Base-by-base conservation (phyloP, 2,888 invertebrate genomes). In the Deilephila porcellus region DNA sequence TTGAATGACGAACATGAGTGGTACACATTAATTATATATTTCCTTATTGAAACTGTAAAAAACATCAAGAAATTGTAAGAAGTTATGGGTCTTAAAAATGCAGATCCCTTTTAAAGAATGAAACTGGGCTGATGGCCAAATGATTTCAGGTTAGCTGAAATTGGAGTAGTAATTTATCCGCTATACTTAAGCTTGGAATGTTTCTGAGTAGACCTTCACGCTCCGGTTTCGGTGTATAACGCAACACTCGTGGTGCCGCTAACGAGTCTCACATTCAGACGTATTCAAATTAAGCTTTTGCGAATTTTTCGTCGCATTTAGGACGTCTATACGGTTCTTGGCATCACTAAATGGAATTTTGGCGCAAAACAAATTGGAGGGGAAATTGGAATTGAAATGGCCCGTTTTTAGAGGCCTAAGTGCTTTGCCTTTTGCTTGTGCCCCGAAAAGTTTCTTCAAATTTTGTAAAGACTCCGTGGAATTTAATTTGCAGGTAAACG, bases 201-300 rank as follows among this genome's bases (percentile, higher is more conserved):
- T 63, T 73, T 63, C 60, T 19, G 25, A 52, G 53, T 74, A 70
- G 60, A 25, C 60, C 63, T 29, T 37, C 67, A 71, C 64, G 56
- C 74, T 34, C 71, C 70, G 76, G 77, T 79, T 80, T 78, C 76
- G 76, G 77, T 80, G 72, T 73, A 75, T 74, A 60, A 64, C 71
- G 63, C 52, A 67, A 70, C 70, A 72, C 53, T 70, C 34, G 60
- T 60, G 60, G 37, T 70, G 32, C 77, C 80, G 79, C 83, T 84
- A 84, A 84, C 81, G 84, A 84, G 81, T 80, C 80, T 77, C 83
- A 86, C 86, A 89, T 90, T 90, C 88, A 89, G 82, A 83, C 84
- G 81, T 82, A 88, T 88, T 88, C 83, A 87, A 90, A 89, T 88
- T 86, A 86, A 85, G 87, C 84, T 86, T 85, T 88, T 86, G 79